phyloP scores from a whole-genome alignment of 64 coral and sea anemone species.

The Montipora capricornis region DNA sequence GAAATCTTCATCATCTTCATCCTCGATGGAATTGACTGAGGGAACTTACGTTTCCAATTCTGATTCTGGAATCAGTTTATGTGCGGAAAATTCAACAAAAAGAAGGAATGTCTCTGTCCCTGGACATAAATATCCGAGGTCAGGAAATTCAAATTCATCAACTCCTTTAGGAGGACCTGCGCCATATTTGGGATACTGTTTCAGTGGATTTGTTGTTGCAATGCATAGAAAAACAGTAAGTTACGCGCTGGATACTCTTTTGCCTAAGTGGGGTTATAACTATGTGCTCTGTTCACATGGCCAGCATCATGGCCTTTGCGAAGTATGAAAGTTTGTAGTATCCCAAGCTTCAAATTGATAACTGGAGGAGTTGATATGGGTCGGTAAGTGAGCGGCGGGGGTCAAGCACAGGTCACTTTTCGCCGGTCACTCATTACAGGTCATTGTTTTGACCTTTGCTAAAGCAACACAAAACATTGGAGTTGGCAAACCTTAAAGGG shows the following conservation, averaged over 20 bases:
- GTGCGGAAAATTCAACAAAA: conserved; percentile 61
- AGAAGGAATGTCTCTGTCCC: conserved; percentile 50
- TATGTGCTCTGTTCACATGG: neutral
- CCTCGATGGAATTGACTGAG: conserved; percentile 74
- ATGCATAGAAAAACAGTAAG: conserved; percentile 96
- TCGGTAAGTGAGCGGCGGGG: too few relatives aligned
- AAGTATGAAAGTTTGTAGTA: too few relatives aligned
- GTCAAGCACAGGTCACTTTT: too few relatives aligned
- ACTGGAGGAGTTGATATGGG: too few relatives aligned
- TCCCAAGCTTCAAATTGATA: too few relatives aligned
- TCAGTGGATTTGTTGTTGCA: conserved; percentile 92
- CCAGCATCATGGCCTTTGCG: too few relatives aligned
- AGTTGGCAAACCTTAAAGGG: too few relatives aligned
- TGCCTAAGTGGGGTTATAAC: neutral
- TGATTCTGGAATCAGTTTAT: conserved; percentile 86
- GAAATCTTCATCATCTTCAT: conserved; percentile 83
- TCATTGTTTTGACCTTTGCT: too few relatives aligned
- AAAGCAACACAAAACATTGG: too few relatives aligned
- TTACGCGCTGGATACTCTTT: neutral
- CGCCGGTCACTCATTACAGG: too few relatives aligned
- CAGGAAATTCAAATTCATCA: conserved; percentile 73
- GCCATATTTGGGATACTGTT: conserved; percentile 79
- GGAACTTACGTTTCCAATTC: conserved; percentile 61
- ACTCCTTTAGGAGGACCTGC: conserved; percentile 68
- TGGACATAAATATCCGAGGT: neutral